Base-by-base conservation (phyloP, 2,888 invertebrate species). In the Apodemia mormo region DNA sequence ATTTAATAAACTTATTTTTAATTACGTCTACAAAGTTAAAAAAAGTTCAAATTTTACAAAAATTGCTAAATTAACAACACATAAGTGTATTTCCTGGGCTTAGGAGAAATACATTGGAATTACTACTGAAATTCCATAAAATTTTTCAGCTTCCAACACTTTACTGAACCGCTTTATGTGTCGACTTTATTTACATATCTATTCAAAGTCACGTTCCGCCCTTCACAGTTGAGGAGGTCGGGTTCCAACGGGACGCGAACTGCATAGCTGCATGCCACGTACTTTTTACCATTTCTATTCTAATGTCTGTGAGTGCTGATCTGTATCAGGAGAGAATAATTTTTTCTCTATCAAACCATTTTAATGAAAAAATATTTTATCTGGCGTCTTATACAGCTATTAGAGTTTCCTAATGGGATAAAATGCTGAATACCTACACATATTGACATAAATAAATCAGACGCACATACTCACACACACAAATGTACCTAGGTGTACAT, bases 131-230 rank as follows among this genome's bases (percentile, higher is more conserved):
- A 54, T 54, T 54, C 52, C 52, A 54, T 22, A 22, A 22, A 54
- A 22, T 52, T 54, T 40, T 52, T 54, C n/a, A 54, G 22, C n/a
- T 22, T n/a, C 52, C 52, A 22, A 49, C 52, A 54, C 52, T n/a
- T n/a, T 49, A 14, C 33, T 61, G 14, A 30, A 61, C 37, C 33
- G 33, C 2, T 61, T 61, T 61, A 14, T 56, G 9, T 30, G 58
- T 61, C 7, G 61, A 33, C 30, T 14, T 12, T 33, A 61, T 61
- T 61, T 30, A 61, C 30, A 61, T 61, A 61, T 61, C 33, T 37
- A 54, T 54, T 61, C 61, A 14, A 37, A 61, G 61, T 61, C 61
- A 61, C n/a, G 33, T 61, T 6, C 33, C 33, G 37, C 7, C 61
- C 61, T 58, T 61, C 61, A 33, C 61, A 61, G 61, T 33, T 61